Evolutionary conservation across 2,797 vertebrate genomes (phyloP).

Genomic region (Characodon lateralis): DNA sequence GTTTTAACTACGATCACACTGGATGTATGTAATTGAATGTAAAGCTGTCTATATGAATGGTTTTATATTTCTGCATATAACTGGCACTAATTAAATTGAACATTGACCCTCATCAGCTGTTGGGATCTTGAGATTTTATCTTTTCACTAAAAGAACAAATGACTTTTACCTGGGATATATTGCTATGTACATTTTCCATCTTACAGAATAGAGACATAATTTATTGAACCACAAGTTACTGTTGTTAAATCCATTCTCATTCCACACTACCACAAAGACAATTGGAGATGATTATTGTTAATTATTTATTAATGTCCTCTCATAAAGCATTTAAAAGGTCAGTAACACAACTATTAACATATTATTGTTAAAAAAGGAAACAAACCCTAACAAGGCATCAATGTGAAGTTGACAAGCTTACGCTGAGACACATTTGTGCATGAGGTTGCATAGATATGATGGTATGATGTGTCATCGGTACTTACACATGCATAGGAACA

Average conservation of each 20-base stretch:
- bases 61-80: too few species aligned
- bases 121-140: neutral
- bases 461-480: neutral
- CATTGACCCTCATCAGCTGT: neutral
- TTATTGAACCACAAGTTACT: neutral
- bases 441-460: neutral
- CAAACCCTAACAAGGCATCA: neutral
- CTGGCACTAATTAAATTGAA: neutral
- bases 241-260: neutral
- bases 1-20: neutral
- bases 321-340: conserved; percentile 4
- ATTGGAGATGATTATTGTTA: neutral
- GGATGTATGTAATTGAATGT: too few species aligned
- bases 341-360: neutral
- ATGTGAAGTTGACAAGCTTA: neutral
- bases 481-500: neutral
- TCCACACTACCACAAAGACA: neutral
- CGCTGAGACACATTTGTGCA: neutral
- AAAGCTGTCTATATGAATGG: too few species aligned
- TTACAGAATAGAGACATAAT: neutral
- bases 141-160: neutral
- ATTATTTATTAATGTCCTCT: neutral
- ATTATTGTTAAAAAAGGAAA: neutral
- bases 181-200: neutral
- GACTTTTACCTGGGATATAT: neutral